Conservation (phyloP, 2,113 vertebrate genomes). For the Psettodes erumei region DNA sequence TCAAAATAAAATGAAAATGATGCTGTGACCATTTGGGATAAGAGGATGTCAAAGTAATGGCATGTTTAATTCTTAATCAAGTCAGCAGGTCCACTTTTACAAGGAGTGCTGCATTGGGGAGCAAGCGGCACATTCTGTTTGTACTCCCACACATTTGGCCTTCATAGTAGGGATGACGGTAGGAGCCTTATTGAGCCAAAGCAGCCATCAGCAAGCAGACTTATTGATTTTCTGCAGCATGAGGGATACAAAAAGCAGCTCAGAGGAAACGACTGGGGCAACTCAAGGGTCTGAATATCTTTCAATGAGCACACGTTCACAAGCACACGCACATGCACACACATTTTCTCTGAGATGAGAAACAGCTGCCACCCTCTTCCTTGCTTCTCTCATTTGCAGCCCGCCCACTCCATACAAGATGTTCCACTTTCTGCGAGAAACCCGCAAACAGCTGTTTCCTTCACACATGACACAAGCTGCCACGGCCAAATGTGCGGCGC, state of each 20-base stretch:
- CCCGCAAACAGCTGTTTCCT: constrained; percentile 46
- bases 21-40: constrained; percentile 19
- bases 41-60: constrained; percentile 47
- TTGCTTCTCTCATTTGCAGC: constrained; percentile 29
- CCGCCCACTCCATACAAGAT: constrained; percentile 46
- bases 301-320: constrained; percentile 46
- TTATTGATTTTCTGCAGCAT: constrained; percentile 72
- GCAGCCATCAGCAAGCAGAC: constrained; percentile 57
- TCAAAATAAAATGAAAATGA: constrained; percentile 12
- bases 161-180: constrained; percentile 68
- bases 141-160: constrained; percentile 70
- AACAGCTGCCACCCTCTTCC: constrained; percentile 44
- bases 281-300: constrained; percentile 31
- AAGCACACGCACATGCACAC: not conserved
- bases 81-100: constrained; percentile 30
- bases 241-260: constrained; percentile 47
- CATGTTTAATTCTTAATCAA: constrained; percentile 59
- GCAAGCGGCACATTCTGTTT: constrained; percentile 58
- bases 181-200: constrained; percentile 59
- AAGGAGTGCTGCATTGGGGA: constrained; percentile 51
- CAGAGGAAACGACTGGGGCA: constrained; percentile 35
- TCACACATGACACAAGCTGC: constrained; percentile 34
- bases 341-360: constrained; percentile 13
- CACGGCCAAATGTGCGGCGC: not conserved
- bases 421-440: constrained; percentile 54